A percentile compares a stretch with the other conserved stretches of the same genome.
Evolutionary conservation across 1,140 invertebrate genomes (phyloP).

Genomic region (Orchestia grillus): DNA sequence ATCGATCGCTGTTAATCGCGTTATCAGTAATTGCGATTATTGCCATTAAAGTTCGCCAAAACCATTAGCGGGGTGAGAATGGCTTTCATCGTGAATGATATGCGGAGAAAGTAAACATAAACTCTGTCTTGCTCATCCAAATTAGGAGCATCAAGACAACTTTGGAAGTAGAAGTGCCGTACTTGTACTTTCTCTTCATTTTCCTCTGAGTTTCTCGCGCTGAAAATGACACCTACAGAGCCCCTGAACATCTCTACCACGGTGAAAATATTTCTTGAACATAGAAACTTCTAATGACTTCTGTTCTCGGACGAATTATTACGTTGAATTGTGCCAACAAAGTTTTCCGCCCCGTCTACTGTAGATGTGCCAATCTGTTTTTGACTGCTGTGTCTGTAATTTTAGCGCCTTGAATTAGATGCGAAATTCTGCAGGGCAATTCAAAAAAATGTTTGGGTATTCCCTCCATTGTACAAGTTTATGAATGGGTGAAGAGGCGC

Average conservation of each 20-base stretch:
- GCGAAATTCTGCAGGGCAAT: not conserved
- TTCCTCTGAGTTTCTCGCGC: not conserved
- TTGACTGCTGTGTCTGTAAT: not conserved
- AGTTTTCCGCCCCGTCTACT: conserved; percentile 6
- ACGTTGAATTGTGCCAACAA: conserved; percentile 3
- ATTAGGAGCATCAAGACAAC: not conserved
- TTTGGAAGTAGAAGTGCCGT: no score
- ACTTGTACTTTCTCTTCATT: not conserved
- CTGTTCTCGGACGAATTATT: not conserved
- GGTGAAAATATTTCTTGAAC: not conserved
- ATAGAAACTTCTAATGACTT: not conserved
- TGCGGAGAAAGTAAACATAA: not conserved
- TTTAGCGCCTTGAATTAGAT: not conserved
- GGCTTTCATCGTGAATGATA: not conserved
- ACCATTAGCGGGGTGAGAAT: not conserved
- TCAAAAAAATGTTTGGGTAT: not conserved
- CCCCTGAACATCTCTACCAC: not conserved
- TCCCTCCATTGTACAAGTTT: not conserved
- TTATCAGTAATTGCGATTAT: not conserved
- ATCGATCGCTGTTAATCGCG: no score
- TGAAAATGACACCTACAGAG: not conserved
- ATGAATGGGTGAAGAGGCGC: not conserved
- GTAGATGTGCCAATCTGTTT: conserved; percentile 4
- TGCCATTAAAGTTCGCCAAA: not conserved
- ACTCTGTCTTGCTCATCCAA: not conserved